phyloP scores from a whole-genome alignment of 64 coral and sea anemone genomes.

The Montipora sp. region DNA sequence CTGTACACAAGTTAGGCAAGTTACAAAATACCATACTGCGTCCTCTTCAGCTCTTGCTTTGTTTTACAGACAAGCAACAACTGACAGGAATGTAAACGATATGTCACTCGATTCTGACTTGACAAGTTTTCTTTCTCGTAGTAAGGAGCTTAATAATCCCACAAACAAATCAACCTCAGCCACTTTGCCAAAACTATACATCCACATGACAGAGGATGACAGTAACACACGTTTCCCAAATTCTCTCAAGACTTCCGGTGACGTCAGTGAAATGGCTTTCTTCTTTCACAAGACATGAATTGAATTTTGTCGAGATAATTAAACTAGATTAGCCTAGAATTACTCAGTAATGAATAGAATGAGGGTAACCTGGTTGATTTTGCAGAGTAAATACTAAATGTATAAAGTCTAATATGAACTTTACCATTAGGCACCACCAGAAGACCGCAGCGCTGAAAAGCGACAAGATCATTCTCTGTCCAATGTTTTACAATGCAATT shows the following conservation, averaged over 20 bases:
- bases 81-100: no score
- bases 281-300: background rate
- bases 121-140: no score
- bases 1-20: no score
- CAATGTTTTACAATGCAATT: background rate
- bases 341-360: background rate
- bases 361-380: background rate
- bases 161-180: no score
- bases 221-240: no score
- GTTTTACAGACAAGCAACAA: no score
- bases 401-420: background rate
- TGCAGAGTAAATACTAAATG: background rate
- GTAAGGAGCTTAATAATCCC: no score
- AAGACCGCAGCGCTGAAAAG: background rate
- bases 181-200: no score
- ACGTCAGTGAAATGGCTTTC: background rate
- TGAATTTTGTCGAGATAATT: background rate
- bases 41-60: no score
- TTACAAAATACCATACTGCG: no score
- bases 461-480: background rate
- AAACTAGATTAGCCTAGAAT: background rate
- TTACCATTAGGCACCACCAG: conserved; percentile 14
- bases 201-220: no score
- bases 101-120: no score
- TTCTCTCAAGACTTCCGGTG: background rate